Evolutionary conservation across 2,888 invertebrate species (phyloP), one percentile per base, ranked within the genome.

Genomic region (Deilephila porcellus): DNA sequence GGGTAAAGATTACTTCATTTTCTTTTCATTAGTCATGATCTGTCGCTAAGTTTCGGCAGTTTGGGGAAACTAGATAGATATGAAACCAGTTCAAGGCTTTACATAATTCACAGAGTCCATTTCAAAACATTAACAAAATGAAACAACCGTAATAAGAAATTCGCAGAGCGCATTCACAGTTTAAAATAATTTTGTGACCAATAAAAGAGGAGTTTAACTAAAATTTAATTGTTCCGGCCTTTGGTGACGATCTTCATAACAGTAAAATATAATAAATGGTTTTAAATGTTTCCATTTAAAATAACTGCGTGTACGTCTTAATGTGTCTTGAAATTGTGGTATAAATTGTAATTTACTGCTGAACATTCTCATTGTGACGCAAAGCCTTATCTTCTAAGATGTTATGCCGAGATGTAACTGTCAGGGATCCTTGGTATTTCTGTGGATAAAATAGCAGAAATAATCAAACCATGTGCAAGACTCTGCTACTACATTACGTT

Each of bases 221-320:
- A 59, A 72, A 67, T 64, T 72, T 64, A 64, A 72, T 72, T 67
- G 67, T 64, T 67, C 34, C 25, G 59, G 59, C 25, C 59, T 59
- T 53, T 70, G 76, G 74, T 75, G 73, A 74, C 52, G 75, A 76
- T 76, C 76, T 76, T 77, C 79, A 75, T 77, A 77, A 75, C 74
- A 34, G 59, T 56, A 59, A 73, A 64, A 74, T 71, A 63, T 75
- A 60, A 75, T 75, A 77, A 77, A 74, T 75, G 73, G 75, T 73
- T 63, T 64, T 72, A 73, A 70, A 71, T 71, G 63, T 72, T 45
- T 67, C 25, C 67, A 25, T 25, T 67, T 67, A 17, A 20, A 63
- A 25, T 45, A 67, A 45, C 20, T 67, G 11, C 25, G 19, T n/a
- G 14, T 25, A 52, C 45, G 45, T 25, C 20, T 45, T 17, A 56